Conservation (phyloP, 2,113 vertebrate genomes). For the Caranx melampygus region DNA sequence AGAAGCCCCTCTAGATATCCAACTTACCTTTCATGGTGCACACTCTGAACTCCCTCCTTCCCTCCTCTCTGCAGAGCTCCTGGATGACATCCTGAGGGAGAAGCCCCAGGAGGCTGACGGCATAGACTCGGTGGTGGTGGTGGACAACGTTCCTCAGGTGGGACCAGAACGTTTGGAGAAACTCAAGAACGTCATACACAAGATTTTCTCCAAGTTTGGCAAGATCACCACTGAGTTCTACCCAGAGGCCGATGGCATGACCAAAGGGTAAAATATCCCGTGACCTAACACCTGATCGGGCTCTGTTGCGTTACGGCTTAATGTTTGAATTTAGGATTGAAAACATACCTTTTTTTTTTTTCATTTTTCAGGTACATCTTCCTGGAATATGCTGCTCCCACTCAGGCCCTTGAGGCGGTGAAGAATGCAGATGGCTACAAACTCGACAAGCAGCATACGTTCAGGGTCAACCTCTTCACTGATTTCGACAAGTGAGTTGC, state of each 20-base stretch:
- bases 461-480: slow-evolving; percentile 97
- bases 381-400: slow-evolving; percentile 93
- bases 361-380: slow-evolving; percentile 90
- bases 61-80: slow-evolving; percentile 77
- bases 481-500: slow-evolving; percentile 96
- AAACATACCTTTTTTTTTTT: not conserved
- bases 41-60: not conserved
- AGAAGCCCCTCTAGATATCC: not conserved
- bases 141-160: slow-evolving; percentile 97
- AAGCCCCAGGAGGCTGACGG: slow-evolving; percentile 95
- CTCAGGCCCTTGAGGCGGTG: slow-evolving; percentile 92
- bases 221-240: slow-evolving; percentile 98
- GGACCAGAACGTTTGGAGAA: slow-evolving; percentile 95
- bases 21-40: not conserved
- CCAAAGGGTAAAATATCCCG: slow-evolving; percentile 88
- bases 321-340: not conserved
- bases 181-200: slow-evolving; percentile 97
- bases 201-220: slow-evolving; percentile 99
- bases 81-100: slow-evolving; percentile 91
- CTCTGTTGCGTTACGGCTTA: not conserved
- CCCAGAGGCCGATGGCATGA: slow-evolving; percentile 92
- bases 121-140: slow-evolving; percentile 95
- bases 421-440: slow-evolving; percentile 98
- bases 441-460: slow-evolving; percentile 97
- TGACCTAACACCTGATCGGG: not conserved